Evolutionary conservation across 2,113 vertebrate species (phyloP).

Genomic region (Zosterops borbonicus): DNA sequence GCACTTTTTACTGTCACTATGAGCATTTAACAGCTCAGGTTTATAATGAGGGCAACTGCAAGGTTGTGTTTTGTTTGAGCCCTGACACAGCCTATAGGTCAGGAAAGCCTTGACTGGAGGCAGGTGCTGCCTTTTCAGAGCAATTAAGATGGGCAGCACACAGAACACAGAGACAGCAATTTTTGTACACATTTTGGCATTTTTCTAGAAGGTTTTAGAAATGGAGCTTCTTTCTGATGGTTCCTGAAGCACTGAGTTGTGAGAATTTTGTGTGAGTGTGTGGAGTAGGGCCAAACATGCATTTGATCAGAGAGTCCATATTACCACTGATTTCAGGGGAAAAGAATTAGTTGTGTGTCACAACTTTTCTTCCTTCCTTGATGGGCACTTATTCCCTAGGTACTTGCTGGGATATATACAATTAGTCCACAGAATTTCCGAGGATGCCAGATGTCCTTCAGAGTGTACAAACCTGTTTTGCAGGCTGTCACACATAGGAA

Average conservation of each 20-base stretch:
- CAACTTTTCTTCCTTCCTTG: background rate
- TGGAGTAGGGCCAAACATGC: background rate
- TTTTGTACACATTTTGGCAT: background rate
- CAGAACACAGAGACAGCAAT: background rate
- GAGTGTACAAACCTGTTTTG: constrained; percentile 51
- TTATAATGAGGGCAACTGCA: background rate
- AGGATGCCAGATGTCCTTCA: constrained; percentile 1
- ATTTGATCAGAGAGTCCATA: background rate
- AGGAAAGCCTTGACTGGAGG: background rate
- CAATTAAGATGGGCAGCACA: background rate
- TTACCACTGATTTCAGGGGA: background rate
- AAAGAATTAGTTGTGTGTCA: background rate
- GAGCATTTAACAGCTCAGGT: background rate
- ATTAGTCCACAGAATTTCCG: background rate
- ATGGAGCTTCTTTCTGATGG: background rate
- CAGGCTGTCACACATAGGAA: constrained; percentile 7
- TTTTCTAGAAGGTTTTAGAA: background rate
- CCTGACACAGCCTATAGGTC: background rate
- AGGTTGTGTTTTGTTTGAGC: background rate
- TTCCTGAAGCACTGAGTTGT: background rate
- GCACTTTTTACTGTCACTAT: background rate
- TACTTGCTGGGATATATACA: background rate
- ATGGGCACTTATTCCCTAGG: background rate
- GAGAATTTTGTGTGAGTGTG: background rate
- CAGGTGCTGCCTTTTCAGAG: background rate